Percentiles rank a stretch among this genome's conserved stretches.
phyloP scores from a whole-genome alignment of 2,113 vertebrate species.

The Octodon degus region DNA sequence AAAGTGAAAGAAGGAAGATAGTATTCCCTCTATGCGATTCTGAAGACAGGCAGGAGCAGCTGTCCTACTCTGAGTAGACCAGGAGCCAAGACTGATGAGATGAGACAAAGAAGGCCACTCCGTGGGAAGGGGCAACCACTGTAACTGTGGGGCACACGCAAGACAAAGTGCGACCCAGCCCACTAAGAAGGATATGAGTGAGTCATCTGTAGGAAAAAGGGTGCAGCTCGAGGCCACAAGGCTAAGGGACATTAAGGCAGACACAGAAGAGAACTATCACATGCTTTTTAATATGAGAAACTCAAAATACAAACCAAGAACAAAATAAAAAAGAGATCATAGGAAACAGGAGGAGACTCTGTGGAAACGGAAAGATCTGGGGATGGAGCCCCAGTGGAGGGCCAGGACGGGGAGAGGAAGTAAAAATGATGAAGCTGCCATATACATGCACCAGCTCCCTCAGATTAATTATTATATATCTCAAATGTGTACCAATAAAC shows the following conservation, averaged over 20 bases:
- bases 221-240: background rate
- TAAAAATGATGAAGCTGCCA: background rate
- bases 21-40: background rate
- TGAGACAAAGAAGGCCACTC: background rate
- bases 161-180: background rate
- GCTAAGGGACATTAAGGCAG: background rate
- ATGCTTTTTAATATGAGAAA: background rate
- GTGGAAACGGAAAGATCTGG: background rate
- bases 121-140: background rate
- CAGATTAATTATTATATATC: background rate
- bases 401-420: background rate
- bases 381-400: background rate
- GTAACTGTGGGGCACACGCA: background rate
- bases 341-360: background rate
- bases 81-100: background rate
- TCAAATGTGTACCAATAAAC: background rate
- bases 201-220: background rate
- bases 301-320: background rate
- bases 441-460: background rate
- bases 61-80: background rate
- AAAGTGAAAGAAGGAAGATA: background rate
- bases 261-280: background rate
- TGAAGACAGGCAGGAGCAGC: background rate
- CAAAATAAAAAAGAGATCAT: background rate
- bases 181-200: background rate